phyloP scores from a whole-genome alignment of 1,140 invertebrate genomes.

The Bombus fervidus region DNA sequence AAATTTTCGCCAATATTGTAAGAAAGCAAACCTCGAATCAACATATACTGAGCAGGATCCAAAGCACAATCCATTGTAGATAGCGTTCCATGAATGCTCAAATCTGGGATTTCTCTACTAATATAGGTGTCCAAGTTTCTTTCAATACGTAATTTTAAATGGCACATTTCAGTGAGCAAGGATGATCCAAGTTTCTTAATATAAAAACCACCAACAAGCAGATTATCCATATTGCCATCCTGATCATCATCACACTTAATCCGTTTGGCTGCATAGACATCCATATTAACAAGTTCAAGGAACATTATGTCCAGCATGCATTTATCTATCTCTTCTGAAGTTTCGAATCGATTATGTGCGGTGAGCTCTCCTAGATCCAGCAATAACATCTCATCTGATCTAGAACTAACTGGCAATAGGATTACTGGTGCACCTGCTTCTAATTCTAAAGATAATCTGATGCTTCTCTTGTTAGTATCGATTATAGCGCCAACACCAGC shows the following conservation, averaged over 20 bases:
- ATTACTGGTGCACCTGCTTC: slow-evolving; percentile 92
- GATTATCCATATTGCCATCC: slow-evolving; percentile 59
- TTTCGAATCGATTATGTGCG: slow-evolving; percentile 89
- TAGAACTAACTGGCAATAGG: slow-evolving; percentile 92
- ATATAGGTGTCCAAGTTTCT: slow-evolving; percentile 90
- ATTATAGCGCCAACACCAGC: slow-evolving; percentile 77
- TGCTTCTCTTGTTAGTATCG: slow-evolving; percentile 74
- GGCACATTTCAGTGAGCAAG: slow-evolving; percentile 91
- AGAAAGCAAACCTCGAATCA: slow-evolving; percentile 93
- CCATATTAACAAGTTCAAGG: slow-evolving; percentile 91
- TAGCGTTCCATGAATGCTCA: slow-evolving; percentile 92
- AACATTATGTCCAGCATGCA: slow-evolving; percentile 90
- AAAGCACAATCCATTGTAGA: slow-evolving; percentile 93
- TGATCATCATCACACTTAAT: slow-evolving; percentile 66
- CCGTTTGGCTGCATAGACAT: slow-evolving; percentile 88
- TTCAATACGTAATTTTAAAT: slow-evolving; percentile 90
- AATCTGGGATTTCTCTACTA: slow-evolving; percentile 90
- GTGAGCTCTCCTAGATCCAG: slow-evolving; percentile 92
- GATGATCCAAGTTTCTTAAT: slow-evolving; percentile 84
- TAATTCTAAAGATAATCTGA: slow-evolving; percentile 87
- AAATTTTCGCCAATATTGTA: slow-evolving; percentile 96
- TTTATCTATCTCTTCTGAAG: slow-evolving; percentile 83
- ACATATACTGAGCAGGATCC: slow-evolving; percentile 92
- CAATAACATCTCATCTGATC: slow-evolving; percentile 89
- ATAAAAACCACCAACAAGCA: slow-evolving; percentile 82